phyloP scores from a whole-genome alignment of 2,888 invertebrate genomes.

The Ctena decussata region DNA sequence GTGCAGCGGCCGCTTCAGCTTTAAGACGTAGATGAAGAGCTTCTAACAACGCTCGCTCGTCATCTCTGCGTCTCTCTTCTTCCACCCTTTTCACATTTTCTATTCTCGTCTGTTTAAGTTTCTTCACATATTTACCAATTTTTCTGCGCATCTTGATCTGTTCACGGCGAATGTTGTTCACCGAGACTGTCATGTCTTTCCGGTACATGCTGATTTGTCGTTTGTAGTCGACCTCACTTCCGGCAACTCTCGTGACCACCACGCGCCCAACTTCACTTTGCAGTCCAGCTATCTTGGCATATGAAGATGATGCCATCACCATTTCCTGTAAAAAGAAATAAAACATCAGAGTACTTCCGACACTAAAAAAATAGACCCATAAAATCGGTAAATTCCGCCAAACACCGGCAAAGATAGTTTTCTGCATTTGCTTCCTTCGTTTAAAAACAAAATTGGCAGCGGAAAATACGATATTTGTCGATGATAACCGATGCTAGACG shows the following conservation, averaged over 20 bases:
- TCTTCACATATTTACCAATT: constrained; percentile 66
- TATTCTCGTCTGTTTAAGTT: constrained; percentile 62
- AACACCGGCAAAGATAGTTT: no score
- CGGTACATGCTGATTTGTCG: constrained; percentile 73
- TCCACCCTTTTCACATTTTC: constrained; percentile 61
- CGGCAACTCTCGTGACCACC: constrained; percentile 76
- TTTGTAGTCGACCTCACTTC: constrained; percentile 75
- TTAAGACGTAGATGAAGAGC: constrained; percentile 59
- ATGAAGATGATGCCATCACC: constrained; percentile 72
- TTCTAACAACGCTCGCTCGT: constrained; percentile 52
- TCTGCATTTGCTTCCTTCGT: no score
- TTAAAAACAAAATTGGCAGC: no score
- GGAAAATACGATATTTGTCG: no score
- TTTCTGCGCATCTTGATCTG: constrained; percentile 69
- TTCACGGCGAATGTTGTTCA: constrained; percentile 72
- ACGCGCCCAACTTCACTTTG: constrained; percentile 78
- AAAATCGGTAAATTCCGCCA: no score
- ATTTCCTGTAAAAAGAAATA: constrained; percentile 63
- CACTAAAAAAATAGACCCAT: no score
- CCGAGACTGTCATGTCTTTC: constrained; percentile 71
- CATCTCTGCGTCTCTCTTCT: constrained; percentile 50
- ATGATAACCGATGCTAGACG: no score
- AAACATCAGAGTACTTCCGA: neutral
- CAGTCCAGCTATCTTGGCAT: constrained; percentile 75
- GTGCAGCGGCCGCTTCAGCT: constrained; percentile 52